Evolutionary conservation across 2,797 vertebrate genomes (phyloP), one percentile per base, ranked within the genome.

Genomic region (Xiphorhynchus erythropygius): DNA sequence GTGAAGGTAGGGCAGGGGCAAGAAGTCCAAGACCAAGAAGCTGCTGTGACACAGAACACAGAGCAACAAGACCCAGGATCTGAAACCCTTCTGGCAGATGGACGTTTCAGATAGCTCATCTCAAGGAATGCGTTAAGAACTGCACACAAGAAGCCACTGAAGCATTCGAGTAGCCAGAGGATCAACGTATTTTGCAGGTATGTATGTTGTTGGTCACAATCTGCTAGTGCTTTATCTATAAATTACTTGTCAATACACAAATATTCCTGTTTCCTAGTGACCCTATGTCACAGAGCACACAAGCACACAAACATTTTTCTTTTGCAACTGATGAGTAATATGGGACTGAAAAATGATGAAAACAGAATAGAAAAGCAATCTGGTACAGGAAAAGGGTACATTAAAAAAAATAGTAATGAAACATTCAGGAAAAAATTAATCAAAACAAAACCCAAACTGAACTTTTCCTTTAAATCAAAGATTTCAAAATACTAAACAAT

Each of bases 1-100:
- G 11, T 57, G 6, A n/a, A 0, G 1, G 16, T 2, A 1, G 14
- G 4, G 28, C 28, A 17, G 2, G 4, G 4, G 10, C 0, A 12
- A 70, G 35, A 81, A 59, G 32, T n/a, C 33, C 2, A 2, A 68
- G 83, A 49, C 57, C 32, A 46, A 15, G 68, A 56, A 69, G 60
- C 28, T 44, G 28, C 75, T n/a, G 64, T 3, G 4, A 35, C 52
- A 69, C 15, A 32, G 7, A 22, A 15, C 42, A 52, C 14, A 42
- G 37, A 11, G 39, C 21, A 85, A 60, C 50, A 42, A 62, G 50
- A 89, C 27, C 46, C 68, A 39, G 30, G 46, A 77, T 33, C 32
- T 23, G 75, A 70, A 94, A 44, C 32, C 46, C 86, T 53, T 60
- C 23, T 62, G 62, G 56, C 49, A 92, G 44, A 87, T 25, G 46